phyloP scores from a whole-genome alignment of 2,113 vertebrate genomes.

The Pluvialis apricaria region DNA sequence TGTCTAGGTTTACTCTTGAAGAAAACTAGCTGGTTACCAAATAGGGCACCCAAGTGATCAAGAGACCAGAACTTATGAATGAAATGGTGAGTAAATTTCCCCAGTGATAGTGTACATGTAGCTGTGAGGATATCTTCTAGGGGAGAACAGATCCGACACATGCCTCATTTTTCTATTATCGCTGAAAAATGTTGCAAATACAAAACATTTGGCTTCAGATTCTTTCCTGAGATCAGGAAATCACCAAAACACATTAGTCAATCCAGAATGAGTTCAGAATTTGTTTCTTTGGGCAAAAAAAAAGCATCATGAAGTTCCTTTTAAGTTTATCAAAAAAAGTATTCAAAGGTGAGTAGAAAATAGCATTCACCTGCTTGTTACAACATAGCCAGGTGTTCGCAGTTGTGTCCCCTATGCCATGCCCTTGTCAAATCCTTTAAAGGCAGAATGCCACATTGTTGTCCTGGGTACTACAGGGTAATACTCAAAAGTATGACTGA shows the following conservation, averaged over 20 bases:
- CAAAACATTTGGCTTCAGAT: neutral
- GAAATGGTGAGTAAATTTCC: neutral
- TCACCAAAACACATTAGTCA: neutral
- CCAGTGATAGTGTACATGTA: fast-evolving
- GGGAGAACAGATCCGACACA: neutral
- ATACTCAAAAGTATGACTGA: neutral
- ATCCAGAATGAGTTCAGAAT: neutral
- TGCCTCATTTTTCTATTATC: neutral
- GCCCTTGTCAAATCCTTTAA: neutral
- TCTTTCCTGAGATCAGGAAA: neutral
- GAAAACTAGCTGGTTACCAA: neutral
- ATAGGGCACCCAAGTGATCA: neutral
- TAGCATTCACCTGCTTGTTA: neutral
- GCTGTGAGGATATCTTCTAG: neutral
- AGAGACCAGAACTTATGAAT: neutral
- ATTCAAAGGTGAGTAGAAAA: neutral
- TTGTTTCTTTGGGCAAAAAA: neutral
- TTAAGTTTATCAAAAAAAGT: neutral
- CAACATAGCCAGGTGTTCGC: neutral
- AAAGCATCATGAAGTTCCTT: neutral
- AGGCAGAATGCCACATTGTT: neutral
- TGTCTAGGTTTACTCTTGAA: neutral
- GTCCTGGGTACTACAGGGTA: neutral
- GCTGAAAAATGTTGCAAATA: neutral
- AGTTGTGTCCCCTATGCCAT: neutral